Conservation (phyloP, 2,888 invertebrate genomes). For the Sphaerophoria taeniata region DNA sequence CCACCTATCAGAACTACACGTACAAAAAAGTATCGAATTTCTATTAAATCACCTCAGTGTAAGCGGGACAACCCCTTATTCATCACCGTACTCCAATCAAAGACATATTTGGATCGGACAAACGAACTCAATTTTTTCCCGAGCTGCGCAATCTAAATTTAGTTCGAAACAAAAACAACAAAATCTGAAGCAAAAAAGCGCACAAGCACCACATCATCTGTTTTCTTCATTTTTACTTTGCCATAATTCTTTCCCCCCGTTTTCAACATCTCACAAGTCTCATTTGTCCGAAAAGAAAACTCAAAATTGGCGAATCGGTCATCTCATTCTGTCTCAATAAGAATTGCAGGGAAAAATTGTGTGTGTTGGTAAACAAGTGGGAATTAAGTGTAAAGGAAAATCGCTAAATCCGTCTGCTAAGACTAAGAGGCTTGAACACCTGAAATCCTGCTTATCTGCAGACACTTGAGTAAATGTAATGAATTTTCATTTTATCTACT, state of each 20-base stretch:
- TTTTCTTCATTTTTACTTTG: constrained; percentile 45
- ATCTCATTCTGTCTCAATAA: constrained; percentile 23
- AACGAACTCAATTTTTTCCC: constrained; percentile 54
- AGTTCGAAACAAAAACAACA: constrained; percentile 27
- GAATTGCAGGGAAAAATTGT: constrained; percentile 37
- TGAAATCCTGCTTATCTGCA: constrained; percentile 48
- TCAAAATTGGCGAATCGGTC: constrained; percentile 28
- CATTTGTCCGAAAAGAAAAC: constrained; percentile 2
- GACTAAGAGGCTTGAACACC: constrained; percentile 42
- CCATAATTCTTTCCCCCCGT: background rate
- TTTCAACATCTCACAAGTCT: background rate
- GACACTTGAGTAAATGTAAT: constrained; percentile 31
- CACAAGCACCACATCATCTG: constrained; percentile 68
- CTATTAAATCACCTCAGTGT: constrained; percentile 79
- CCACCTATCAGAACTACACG: constrained; percentile 48
- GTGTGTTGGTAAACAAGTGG: constrained; percentile 59
- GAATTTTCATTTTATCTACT: constrained; percentile 15
- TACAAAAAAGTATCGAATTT: constrained; percentile 81
- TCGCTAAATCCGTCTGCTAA: constrained; percentile 39
- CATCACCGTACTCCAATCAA: constrained; percentile 78
- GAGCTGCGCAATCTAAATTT: constrained; percentile 56
- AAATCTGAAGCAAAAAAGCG: constrained; percentile 20
- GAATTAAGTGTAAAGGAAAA: constrained; percentile 30
- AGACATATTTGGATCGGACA: constrained; percentile 83
- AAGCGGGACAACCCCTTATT: constrained; percentile 80